Conservation (phyloP, 2,797 vertebrate species). For the Acanthiza pusilla region DNA sequence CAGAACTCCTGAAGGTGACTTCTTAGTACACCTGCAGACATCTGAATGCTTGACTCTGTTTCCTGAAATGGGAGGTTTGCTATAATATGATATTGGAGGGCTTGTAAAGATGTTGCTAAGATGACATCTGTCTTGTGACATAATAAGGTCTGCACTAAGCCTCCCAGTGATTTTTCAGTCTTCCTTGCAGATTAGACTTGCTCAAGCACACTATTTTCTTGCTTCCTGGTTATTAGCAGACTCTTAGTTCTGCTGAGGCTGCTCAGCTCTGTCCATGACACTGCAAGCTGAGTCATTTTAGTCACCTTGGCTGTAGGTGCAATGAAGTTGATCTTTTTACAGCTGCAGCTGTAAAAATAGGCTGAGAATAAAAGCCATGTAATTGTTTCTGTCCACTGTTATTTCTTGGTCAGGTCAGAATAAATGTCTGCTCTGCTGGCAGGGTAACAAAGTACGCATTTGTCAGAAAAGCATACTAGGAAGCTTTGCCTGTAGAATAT, state of each 20-base stretch:
- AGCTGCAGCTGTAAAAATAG: neutral
- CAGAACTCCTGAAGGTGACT: neutral
- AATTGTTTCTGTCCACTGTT: neutral
- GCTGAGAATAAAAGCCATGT: neutral
- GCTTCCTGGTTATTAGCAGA: neutral
- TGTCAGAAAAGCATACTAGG: neutral
- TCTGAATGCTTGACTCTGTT: neutral
- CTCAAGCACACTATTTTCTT: neutral
- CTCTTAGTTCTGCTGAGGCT: neutral
- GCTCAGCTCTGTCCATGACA: neutral
- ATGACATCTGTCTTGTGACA: neutral
- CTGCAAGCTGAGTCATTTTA: neutral
- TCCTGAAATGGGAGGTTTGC: neutral
- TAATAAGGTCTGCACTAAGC: neutral
- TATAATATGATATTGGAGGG: neutral
- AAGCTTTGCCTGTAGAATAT: neutral
- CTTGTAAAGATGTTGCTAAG: neutral
- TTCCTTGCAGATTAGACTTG: neutral
- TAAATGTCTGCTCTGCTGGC: neutral
- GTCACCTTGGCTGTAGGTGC: neutral
- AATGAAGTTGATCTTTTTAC: neutral
- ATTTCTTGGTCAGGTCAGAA: neutral
- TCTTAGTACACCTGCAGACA: neutral
- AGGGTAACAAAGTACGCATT: neutral
- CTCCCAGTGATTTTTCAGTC: neutral